Evolutionary conservation across 2,797 vertebrate genomes (phyloP).

Genomic region (Malurus splendens): DNA sequence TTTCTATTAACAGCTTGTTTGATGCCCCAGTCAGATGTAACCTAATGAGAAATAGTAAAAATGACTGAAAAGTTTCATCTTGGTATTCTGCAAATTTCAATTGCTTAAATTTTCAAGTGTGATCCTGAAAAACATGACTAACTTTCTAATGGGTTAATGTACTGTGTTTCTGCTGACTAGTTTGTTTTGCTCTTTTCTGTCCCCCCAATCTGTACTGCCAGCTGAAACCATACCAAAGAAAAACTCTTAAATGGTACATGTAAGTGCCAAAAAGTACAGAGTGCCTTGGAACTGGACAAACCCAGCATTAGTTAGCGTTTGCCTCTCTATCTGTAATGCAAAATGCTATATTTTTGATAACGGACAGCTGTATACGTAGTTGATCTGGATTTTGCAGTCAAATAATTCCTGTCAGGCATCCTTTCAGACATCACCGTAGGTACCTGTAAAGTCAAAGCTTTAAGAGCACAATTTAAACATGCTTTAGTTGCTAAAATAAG

Average conservation of each 20-base stretch:
- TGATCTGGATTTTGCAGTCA: background rate
- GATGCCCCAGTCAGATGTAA: background rate
- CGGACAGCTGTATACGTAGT: background rate
- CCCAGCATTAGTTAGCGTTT: background rate
- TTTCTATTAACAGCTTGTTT: background rate
- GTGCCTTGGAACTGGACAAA: background rate
- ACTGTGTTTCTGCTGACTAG: background rate
- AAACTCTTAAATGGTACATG: background rate
- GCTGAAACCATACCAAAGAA: background rate
- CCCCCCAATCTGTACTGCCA: background rate
- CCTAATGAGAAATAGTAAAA: background rate
- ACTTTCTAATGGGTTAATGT: background rate
- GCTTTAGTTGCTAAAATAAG: background rate
- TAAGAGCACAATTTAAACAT: background rate
- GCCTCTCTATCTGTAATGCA: background rate
- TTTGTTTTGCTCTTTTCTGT: background rate
- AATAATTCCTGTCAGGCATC: background rate
- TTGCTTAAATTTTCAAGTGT: background rate
- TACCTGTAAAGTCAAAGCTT: background rate
- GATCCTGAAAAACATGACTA: background rate
- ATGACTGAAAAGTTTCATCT: background rate
- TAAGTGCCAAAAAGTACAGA: background rate
- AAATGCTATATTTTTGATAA: background rate
- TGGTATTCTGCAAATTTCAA: background rate
- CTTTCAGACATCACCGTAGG: background rate